Evolutionary conservation across 2,797 vertebrate genomes (phyloP).

Genomic region (Sebastiscus tertius): DNA sequence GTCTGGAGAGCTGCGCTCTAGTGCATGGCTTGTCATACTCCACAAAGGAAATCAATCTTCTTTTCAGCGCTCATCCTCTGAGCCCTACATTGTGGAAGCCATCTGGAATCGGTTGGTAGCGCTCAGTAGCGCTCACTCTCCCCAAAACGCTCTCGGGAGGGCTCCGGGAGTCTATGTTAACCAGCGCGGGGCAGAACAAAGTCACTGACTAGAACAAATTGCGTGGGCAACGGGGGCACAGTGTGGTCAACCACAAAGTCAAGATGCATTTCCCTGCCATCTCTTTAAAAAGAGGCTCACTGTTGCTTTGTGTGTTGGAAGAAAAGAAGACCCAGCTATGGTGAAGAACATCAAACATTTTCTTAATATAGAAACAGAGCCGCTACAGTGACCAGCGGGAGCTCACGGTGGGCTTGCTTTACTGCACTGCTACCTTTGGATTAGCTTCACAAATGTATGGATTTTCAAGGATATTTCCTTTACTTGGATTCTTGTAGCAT

Average conservation of each 20-base stretch:
- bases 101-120: slow-evolving; percentile 82
- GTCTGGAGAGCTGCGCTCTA: slow-evolving; percentile 74
- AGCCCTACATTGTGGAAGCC: slow-evolving; percentile 76
- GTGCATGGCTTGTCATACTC: slow-evolving; percentile 79
- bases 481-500: neutral
- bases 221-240: slow-evolving; percentile 66
- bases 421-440: slow-evolving; percentile 26
- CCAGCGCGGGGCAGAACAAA: slow-evolving; percentile 69
- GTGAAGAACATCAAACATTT: slow-evolving; percentile 24
- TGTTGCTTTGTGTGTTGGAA: slow-evolving; percentile 39
- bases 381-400: slow-evolving; percentile 13
- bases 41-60: slow-evolving; percentile 86
- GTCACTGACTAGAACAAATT: slow-evolving; percentile 81
- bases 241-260: slow-evolving; percentile 75
- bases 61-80: slow-evolving; percentile 79
- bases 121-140: slow-evolving; percentile 63
- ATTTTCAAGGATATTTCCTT: slow-evolving; percentile 1
- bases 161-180: slow-evolving; percentile 68
- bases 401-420: slow-evolving; percentile 25
- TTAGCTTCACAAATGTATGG: slow-evolving; percentile 26
- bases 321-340: slow-evolving; percentile 8
- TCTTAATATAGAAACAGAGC: slow-evolving; percentile 20
- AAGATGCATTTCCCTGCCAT: slow-evolving; percentile 67
- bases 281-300: slow-evolving; percentile 50
- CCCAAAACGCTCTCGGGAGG: slow-evolving; percentile 57